Evolutionary conservation across 2,888 invertebrate genomes (phyloP), one percentile per base, ranked within the genome.

Genomic region (Oligia fasciuncula): DNA sequence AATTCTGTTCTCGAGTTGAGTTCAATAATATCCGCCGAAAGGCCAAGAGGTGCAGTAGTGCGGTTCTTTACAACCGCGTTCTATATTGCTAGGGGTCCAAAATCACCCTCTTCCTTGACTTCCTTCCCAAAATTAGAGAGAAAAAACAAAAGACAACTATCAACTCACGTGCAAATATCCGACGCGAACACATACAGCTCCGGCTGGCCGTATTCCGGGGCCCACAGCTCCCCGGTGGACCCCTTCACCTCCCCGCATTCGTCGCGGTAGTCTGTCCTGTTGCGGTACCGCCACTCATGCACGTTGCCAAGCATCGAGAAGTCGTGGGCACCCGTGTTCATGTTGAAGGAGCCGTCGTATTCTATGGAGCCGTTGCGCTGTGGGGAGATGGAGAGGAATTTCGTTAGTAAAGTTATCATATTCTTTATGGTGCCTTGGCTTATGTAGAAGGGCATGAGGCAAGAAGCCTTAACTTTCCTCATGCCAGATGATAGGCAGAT

Each of bases 181-280:
- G 98, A 96, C 0, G 98, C 97, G 94, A 98, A 99, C 81, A 99
- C 94, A 0, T 97, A 94, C 9, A 98, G 95, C 54, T 97, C 96
- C 14, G 97, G 94, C 71, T 97, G 97, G 0, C 97, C 95, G 0
- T 95, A 89, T 79, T 97, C 96, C 0, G 98, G 98, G 43, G 98
- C 98, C 97, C 98, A 98, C 43, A 98, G 94, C 94, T 99, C 99
- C 0, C 99, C 99, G 0, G 98, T 97, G 14, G 98, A 98, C 29
- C 99, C 99, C 87, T 97, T 97, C 8, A 99, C 97, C 62, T 90
- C 91, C 4, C 98, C 98, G 92, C 99, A 99, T 68, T 97, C 95
- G 62, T 93, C 96, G 0, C 98, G 97, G 91, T 96, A 97, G 57
- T 94, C 89, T 0, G 98, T 97, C 35, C 96, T 93, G 71, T 95